Percentiles rank a stretch among this genome's conserved stretches.
Evolutionary conservation across 2,797 vertebrate genomes (phyloP).

Genomic region (Spheniscus humboldti): DNA sequence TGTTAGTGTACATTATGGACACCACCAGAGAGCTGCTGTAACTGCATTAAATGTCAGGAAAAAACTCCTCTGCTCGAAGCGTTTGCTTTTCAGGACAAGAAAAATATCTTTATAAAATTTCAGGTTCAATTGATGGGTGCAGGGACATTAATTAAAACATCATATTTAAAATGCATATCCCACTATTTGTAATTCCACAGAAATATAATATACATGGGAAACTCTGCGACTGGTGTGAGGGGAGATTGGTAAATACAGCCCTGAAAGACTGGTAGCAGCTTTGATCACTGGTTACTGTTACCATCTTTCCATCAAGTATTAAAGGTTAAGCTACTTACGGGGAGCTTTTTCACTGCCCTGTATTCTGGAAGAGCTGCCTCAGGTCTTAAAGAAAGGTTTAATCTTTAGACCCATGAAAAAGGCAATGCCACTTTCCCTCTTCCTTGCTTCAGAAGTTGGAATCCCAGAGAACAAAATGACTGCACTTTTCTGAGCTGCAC

Average conservation of each 20-base stretch:
- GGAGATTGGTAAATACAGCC: background rate
- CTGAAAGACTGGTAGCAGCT: background rate
- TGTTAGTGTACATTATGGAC: fast-evolving
- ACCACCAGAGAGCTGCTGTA: background rate
- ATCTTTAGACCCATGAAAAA: background rate
- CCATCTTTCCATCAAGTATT: background rate
- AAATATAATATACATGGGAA: background rate
- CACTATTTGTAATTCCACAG: background rate
- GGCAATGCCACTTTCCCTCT: background rate
- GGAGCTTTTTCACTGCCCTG: slow-evolving; percentile 15
- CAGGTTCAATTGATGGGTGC: fast-evolving
- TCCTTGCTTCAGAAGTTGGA: background rate
- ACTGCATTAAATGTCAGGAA: fast-evolving
- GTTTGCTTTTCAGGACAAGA: background rate
- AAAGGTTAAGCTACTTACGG: slow-evolving; percentile 22
- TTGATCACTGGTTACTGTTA: slow-evolving; percentile 8
- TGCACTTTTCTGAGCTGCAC: background rate
- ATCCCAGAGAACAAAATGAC: background rate
- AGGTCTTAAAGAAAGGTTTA: background rate
- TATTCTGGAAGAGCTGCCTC: slow-evolving; percentile 6
- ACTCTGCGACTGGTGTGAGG: background rate
- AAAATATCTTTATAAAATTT: background rate
- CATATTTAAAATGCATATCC: fast-evolving
- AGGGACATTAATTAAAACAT: background rate
- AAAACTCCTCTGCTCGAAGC: background rate